phyloP scores from a whole-genome alignment of 2,113 vertebrate species.

The Oreotrochilus melanogaster region DNA sequence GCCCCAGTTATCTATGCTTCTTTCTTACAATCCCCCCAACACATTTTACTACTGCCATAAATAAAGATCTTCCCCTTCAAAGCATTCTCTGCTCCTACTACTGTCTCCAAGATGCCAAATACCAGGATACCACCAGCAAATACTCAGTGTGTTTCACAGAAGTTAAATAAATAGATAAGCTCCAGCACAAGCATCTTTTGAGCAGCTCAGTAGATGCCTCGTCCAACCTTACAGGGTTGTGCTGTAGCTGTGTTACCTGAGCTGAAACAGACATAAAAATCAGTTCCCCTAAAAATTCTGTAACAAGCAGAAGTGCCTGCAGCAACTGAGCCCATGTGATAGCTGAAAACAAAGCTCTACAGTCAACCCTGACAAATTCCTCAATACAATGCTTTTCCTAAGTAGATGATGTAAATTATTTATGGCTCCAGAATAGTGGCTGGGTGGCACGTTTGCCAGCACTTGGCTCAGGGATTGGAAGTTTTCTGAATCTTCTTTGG shows the following conservation, averaged over 20 bases:
- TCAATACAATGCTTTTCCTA: not conserved
- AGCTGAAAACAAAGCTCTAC: not conserved
- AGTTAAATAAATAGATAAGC: not conserved
- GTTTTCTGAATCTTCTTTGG: not conserved
- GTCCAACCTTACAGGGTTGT: not conserved
- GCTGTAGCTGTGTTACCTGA: not conserved
- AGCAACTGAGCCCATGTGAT: not conserved
- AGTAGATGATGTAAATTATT: constrained; percentile 28
- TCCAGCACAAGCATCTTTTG: not conserved
- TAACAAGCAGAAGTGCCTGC: not conserved
- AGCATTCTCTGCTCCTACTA: not conserved
- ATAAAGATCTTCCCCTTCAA: not conserved
- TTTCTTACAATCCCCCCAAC: not conserved
- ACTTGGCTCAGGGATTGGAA: constrained; percentile 33
- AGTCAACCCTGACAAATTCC: not conserved
- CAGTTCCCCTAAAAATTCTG: not conserved
- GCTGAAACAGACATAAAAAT: not conserved
- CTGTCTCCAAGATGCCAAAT: not conserved
- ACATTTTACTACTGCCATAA: not conserved
- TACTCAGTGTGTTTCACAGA: not conserved
- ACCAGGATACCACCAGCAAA: not conserved
- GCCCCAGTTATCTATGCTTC: not conserved
- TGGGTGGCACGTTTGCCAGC: constrained; percentile 34
- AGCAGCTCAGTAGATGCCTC: not conserved
- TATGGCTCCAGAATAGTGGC: not conserved